phyloP scores from a whole-genome alignment of 2,797 vertebrate species.

The Threskiornis aethiopicus region DNA sequence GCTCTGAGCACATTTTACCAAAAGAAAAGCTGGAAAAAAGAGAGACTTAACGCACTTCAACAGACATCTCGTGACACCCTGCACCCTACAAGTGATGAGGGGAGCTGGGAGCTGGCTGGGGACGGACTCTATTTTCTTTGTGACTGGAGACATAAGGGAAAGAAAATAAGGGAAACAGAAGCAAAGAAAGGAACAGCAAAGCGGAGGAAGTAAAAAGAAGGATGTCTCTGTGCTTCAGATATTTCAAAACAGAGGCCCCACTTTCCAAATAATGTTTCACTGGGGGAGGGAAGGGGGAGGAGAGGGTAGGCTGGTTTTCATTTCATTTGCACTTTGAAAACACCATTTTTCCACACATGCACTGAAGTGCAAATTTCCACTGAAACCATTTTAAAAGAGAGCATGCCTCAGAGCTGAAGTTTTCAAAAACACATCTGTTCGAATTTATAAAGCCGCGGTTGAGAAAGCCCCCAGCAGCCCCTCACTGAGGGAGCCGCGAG shows the following conservation, averaged over 20 bases:
- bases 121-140: background rate
- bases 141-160: background rate
- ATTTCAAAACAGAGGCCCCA: conserved; percentile 9
- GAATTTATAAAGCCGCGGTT: rapidly evolving
- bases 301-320: background rate
- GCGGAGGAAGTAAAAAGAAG: background rate
- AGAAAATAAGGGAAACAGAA: background rate
- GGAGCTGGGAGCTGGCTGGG: background rate
- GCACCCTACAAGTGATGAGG: rapidly evolving
- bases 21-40: background rate
- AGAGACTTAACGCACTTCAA: background rate
- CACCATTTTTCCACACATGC: background rate
- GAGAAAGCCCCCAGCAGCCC: background rate
- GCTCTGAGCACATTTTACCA: background rate
- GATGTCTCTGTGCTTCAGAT: background rate
- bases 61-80: background rate
- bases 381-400: background rate
- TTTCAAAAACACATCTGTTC: background rate
- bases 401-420: background rate
- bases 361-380: conserved; percentile 13
- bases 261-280: background rate
- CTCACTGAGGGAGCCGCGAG: rapidly evolving
- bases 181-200: background rate
- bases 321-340: conserved; percentile 44
- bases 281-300: background rate